These are phyloP conservation scores for Anoplolepis gracilipes DNA, from an alignment of 1,140 invertebrate genomes.

Conservation along the genomic window DNA sequence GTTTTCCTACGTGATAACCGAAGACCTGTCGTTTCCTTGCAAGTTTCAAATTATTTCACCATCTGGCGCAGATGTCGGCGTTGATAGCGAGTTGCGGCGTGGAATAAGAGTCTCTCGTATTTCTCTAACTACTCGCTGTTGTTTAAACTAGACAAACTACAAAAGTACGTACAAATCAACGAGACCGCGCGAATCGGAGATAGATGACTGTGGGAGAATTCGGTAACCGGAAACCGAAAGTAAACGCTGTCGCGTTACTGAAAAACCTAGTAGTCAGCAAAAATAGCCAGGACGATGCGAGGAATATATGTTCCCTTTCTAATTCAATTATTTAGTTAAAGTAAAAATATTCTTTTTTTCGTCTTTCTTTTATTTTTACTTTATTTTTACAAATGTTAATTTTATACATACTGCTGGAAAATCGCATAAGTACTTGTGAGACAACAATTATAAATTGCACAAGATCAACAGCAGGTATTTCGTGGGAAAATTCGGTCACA, in stretches of 20 bases:
- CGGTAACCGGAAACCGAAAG: slow-evolving; percentile 30
- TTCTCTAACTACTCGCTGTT: slow-evolving; percentile 33
- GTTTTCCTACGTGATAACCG: slow-evolving; percentile 66
- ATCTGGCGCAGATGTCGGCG: slow-evolving; percentile 78
- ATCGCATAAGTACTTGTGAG: neutral
- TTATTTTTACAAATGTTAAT: no score
- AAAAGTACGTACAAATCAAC: slow-evolving; percentile 31
- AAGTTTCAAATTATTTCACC: slow-evolving; percentile 81
- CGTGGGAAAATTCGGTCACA: neutral
- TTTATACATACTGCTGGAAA: slow-evolving; percentile 5
- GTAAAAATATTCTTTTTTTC: neutral
- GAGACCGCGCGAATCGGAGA: slow-evolving; percentile 4
- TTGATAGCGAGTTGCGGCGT: slow-evolving; percentile 68
- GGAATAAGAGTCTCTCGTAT: slow-evolving; percentile 55
- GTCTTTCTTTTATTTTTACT: no score
- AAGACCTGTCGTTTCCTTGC: slow-evolving; percentile 56
- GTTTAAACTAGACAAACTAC: slow-evolving; percentile 41
- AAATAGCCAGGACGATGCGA: neutral
- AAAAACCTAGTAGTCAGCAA: slow-evolving; percentile 12
- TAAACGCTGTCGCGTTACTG: slow-evolving; percentile 2
- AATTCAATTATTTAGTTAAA: neutral
- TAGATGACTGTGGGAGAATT: neutral
- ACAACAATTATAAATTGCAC: neutral
- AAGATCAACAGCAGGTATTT: neutral
- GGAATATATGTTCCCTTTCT: neutral